These are phyloP conservation scores for Nymphicus hollandicus DNA, from an alignment of 2,113 vertebrate species.

Conservation along the genomic window DNA sequence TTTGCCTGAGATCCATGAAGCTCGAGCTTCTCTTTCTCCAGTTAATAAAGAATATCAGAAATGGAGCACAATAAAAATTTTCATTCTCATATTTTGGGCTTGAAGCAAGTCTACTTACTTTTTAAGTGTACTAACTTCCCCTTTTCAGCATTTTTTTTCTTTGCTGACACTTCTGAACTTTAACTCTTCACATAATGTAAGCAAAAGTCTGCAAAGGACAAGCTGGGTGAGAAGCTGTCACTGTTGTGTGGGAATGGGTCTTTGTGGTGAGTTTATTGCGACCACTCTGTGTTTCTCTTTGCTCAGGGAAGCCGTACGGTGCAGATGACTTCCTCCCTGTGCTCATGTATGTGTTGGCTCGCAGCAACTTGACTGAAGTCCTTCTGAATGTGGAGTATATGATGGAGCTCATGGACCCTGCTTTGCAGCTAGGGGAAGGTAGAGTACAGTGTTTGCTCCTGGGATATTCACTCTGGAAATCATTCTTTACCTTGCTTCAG, in stretches of 20 bases:
- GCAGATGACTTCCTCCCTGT: slow-evolving; percentile 97
- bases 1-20: background rate
- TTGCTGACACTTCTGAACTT: background rate
- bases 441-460: background rate
- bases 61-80: background rate
- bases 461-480: background rate
- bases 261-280: background rate
- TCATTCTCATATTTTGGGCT: background rate
- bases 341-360: slow-evolving; percentile 94
- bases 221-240: background rate
- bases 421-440: slow-evolving; percentile 95
- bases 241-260: background rate
- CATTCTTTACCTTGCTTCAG: background rate
- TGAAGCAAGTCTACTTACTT: background rate
- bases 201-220: background rate
- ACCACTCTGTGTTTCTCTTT: background rate
- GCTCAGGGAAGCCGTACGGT: slow-evolving; percentile 85
- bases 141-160: background rate
- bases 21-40: background rate
- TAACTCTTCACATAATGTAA: background rate
- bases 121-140: background rate
- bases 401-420: slow-evolving; percentile 98
- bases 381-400: slow-evolving; percentile 94
- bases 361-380: slow-evolving; percentile 84
- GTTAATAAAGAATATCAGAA: background rate